Percentiles rank a stretch among this genome's conserved stretches.
Evolutionary conservation across 2,113 vertebrate genomes (phyloP).

Genomic region (Marmota flaviventris): DNA sequence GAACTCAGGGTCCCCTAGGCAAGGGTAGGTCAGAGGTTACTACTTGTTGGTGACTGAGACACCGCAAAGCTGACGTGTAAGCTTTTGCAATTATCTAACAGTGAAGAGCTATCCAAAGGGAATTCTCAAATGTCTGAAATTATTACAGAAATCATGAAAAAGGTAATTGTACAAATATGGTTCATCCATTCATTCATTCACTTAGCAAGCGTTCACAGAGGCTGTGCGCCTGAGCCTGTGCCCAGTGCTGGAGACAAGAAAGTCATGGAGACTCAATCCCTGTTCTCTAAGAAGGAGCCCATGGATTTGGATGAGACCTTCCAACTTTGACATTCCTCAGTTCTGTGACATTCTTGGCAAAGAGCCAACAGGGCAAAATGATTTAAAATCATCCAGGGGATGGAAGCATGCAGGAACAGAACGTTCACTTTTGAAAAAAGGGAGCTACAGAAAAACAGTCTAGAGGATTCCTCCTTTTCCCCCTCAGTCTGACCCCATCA

Average conservation of each 20-base stretch:
- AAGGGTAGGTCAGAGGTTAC: not conserved
- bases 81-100: not conserved
- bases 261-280: not conserved
- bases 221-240: not conserved
- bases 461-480: not conserved
- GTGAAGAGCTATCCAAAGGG: not conserved
- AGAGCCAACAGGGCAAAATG: not conserved
- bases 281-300: slow-evolving; percentile 17
- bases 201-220: no score
- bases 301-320: not conserved
- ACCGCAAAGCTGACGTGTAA: not conserved
- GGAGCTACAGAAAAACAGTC: not conserved
- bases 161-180: not conserved
- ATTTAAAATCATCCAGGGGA: not conserved
- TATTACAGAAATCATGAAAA: not conserved
- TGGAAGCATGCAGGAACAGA: not conserved
- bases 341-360: not conserved
- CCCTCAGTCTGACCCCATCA: not conserved
- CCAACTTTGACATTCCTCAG: not conserved
- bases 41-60: not conserved
- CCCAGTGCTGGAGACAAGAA: not conserved
- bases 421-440: slow-evolving; percentile 1
- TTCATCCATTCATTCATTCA: not conserved
- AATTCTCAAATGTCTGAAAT: slow-evolving; percentile 44
- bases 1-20: not conserved